A percentile compares a stretch with the other conserved stretches of the same genome.
phyloP scores from a whole-genome alignment of 2,888 invertebrate species.

The Orchestes rusci region DNA sequence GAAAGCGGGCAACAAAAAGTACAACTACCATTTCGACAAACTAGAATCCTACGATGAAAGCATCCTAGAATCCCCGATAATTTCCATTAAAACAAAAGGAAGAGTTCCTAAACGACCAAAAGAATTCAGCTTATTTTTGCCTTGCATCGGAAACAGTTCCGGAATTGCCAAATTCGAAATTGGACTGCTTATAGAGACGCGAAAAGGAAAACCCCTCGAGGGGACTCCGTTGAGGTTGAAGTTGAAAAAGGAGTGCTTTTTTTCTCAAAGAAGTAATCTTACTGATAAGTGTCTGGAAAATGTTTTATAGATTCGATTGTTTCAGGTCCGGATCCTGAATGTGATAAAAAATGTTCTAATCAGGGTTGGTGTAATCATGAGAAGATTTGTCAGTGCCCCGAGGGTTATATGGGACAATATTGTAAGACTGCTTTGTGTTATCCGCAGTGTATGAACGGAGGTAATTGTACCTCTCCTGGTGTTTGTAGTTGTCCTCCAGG shows the following conservation, averaged over 20 bases:
- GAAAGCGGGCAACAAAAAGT: conserved; percentile 74
- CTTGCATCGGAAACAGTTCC: conserved; percentile 81
- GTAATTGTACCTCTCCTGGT: conserved; percentile 85
- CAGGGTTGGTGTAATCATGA: conserved; percentile 79
- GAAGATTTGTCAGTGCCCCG: conserved; percentile 80
- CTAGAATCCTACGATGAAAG: conserved; percentile 78
- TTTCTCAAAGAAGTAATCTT: conserved; percentile 68
- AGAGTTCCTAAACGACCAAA: conserved; percentile 79
- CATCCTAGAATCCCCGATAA: conserved; percentile 76
- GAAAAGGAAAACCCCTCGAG: conserved; percentile 70
- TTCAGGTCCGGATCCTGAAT: conserved; percentile 82
- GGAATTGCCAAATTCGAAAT: conserved; percentile 84
- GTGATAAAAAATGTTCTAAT: conserved; percentile 79
- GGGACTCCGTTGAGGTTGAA: conserved; percentile 82
- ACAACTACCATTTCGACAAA: conserved; percentile 80
- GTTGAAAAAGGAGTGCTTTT: conserved; percentile 79
- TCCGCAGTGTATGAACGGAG: conserved; percentile 89
- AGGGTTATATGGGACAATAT: conserved; percentile 86
- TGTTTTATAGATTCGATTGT: not conserved
- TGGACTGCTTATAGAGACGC: conserved; percentile 74
- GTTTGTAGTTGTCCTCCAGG: conserved; percentile 83
- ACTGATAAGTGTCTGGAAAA: not conserved
- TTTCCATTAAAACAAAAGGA: conserved; percentile 80
- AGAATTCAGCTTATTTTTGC: conserved; percentile 83
- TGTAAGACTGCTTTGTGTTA: conserved; percentile 86